Evolutionary conservation across 2,797 vertebrate species (phyloP), one percentile per base, ranked within the genome.

Genomic region (Alauda arvensis): DNA sequence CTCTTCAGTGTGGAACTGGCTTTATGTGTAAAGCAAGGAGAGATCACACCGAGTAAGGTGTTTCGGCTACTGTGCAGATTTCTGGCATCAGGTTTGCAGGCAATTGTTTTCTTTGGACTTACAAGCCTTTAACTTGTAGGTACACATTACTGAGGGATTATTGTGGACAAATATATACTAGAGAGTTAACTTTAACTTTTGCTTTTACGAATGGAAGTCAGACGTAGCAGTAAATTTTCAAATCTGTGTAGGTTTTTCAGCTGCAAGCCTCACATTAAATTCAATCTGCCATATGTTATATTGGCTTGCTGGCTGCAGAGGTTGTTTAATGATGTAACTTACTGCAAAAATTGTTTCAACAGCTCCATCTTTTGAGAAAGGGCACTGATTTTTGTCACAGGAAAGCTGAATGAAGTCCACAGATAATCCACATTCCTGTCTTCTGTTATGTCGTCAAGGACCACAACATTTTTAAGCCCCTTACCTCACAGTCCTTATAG

Each of bases 241-340:
- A 82, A 82, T 77, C 76, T 80, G 23, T 79, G 84, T 77, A 82
- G 85, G 33, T 62, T 88, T 91, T 92, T 93, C 66, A 93, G 45
- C 49, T 68, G 33, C 55, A 85, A 86, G 65, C 62, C 29, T 88
- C 55, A 26, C 63, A 60, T 72, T 91, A 85, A 94, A 94, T 94
- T 92, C 66, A 92, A 86, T 88, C 55, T 69, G 42, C 86, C 86
- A 63, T 94, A 94, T 93, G 89, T 86, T 94, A 65, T 66, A 49
- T 69, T 88, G 91, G 86, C 72, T 94, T 84, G 24, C 55, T 85
- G 66, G 52, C 55, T 89, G 26, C 42, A 83, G 76, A 93, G 34
- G 62, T 77, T 92, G 37, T 77, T 85, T 92, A 45, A 26, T 66
- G 43, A 63, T 66, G 31, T 13, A 77, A 71, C 37, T 71, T 80